phyloP scores from a whole-genome alignment of 92 coral and sea anemone genomes.

The Isaurus tuberculatus region DNA sequence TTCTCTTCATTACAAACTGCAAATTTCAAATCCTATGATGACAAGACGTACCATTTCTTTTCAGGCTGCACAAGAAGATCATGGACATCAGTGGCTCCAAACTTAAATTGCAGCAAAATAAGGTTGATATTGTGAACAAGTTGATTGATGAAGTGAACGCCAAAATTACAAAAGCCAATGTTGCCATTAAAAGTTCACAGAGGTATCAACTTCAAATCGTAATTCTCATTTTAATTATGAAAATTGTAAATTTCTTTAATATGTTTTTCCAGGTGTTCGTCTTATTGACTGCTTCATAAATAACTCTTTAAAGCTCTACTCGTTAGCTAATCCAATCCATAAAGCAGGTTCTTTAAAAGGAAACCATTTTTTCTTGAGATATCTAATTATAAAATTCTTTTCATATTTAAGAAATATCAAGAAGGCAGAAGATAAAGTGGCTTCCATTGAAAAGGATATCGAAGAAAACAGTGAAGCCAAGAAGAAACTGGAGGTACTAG shows the following conservation, averaged over 20 bases:
- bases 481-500: constrained; percentile 79
- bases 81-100: constrained; percentile 99
- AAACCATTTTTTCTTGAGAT: neutral
- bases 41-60: neutral
- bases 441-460: constrained; percentile 82
- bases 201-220: constrained; percentile 59
- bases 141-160: constrained; percentile 89
- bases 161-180: constrained; percentile 92
- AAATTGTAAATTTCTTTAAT: too few relatives aligned
- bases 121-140: constrained; percentile 81
- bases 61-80: constrained; percentile 93
- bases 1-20: too few relatives aligned
- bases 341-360: too few relatives aligned
- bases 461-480: constrained; percentile 78
- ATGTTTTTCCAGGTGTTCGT: too few relatives aligned
- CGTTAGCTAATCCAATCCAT: too few relatives aligned
- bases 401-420: constrained; percentile 73
- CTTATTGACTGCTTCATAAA: too few relatives aligned
- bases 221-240: neutral
- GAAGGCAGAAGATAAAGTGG: constrained; percentile 89
- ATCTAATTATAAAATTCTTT: neutral
- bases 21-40: too few relatives aligned
- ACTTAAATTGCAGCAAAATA: constrained; percentile 91
- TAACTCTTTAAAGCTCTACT: too few relatives aligned
- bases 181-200: constrained; percentile 92